Base-by-base conservation (phyloP, 2,888 invertebrate species). In the Apantesis nais region DNA sequence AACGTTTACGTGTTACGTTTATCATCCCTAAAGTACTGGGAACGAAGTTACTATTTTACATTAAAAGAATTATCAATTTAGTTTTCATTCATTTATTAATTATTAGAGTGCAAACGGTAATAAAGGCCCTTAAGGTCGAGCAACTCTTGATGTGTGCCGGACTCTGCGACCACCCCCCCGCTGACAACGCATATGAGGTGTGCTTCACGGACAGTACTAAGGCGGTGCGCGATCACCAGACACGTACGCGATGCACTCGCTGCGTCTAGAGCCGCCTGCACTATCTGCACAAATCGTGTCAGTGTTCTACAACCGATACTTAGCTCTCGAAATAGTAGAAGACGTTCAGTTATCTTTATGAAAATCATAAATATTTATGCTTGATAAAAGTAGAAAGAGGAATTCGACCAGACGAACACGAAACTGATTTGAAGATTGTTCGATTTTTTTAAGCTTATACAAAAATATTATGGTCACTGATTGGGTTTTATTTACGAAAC, bases 181-280 rank as follows among this genome's bases (percentile, higher is more conserved):
- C 73, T 72, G 62, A 97, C 90, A 7, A 97, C 97, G 85, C 96
- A 97, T 82, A 97, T 97, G 65, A 95, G 83, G 90, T 98, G 97
- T 0, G 98, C 97, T 85, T 97, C 97, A 79, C 97, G 96, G 72
- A 98, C 96, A 2, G 98, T 98, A 69, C 97, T 97, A 64, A 98
- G 92, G 73, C 98, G 95, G 89, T 98, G 98, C 0, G 98, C 98
- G 79, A 98, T 98, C 72, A 97, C 97, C 41, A 98, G 96, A 72
- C 97, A 98, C 0, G 98, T 98, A 73, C 98, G 95, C 1, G 97
- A 98, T 64, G 96, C 95, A 82, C 97, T 96, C 0, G 98, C 98
- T 71, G 96, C 95, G 87, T 98, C 98, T 79, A 98, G 87, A 0
- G 98, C 97, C 77, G 96, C 96, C 89, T 98, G 98, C 5, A 98